Evolutionary conservation across 2,888 invertebrate species (phyloP), one percentile per base, ranked within the genome.

Genomic region (Tachystola acroxantha): DNA sequence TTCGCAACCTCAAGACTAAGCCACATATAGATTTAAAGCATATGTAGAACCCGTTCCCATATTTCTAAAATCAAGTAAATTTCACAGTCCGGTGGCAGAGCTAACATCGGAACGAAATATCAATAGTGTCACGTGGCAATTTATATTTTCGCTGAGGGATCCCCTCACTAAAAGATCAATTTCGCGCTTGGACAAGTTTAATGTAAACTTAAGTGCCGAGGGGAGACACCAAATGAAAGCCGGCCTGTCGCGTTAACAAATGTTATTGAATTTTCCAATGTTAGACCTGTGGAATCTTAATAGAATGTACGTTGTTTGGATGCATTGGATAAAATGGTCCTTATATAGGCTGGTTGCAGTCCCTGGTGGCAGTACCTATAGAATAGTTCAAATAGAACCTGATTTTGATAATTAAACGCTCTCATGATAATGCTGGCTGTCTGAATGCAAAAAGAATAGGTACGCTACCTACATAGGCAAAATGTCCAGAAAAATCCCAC

Each of bases 91-190:
- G 34, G 22, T 43, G 40, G 14, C 3, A 11, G 22, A 34, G 20
- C 34, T 6, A 43, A 57, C 58, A 46, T 51, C 45, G 48, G 47
- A 46, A 50, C 61, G 66, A 62, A 72, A 74, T 76, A 76, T 75
- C 78, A 76, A 76, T 78, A 72, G 69, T 60, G 64, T 60, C 64
- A 60, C 68, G 71, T 64, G 71, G 71, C 71, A 74, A 79, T 78
- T 76, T 79, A 75, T 78, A 77, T 78, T 79, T 76, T 74, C 74
- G 67, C 65, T 72, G 71, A 71, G 69, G 64, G 71, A 64, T 59
- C 73, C 73, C 78, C 76, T 75, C 68, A 77, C 78, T 80, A 79
- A 82, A 78, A 86, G 85, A 85, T 85, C 82, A 86, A 86, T 86
- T 86, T 86, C 84, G 74, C 85, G 85, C 81, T 78, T 79, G 79